Base-by-base conservation (phyloP, 2,797 vertebrate genomes). In the Eulemur albifrons region DNA sequence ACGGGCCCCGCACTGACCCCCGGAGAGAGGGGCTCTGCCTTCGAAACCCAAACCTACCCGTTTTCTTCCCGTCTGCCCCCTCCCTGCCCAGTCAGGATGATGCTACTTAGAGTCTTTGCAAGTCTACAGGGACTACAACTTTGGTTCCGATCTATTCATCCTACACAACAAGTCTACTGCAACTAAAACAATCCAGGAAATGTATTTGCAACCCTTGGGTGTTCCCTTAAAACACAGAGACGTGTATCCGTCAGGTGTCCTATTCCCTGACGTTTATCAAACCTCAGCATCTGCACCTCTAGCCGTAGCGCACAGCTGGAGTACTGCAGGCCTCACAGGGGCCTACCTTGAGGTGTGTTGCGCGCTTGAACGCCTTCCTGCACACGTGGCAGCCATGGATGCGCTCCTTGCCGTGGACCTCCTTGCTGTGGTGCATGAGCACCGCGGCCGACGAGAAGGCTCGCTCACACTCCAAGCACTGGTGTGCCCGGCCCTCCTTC, bases 281-380 rank as follows among this genome's bases (percentile, higher is more conserved):
- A 76, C 32, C 45, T n/a, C 7, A 48, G 73, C 11, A 18, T n/a
- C 73, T 32, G 45, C 17, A 12, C 13, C 45, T 50, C 45, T 50
- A 76, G 73, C 30, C 3, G 5, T 5, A 11, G 23, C 4, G 4
- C 12, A n/a, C 50, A 23, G 15, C 52, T 50, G 6, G 4, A 12
- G 15, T 1, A 9, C 8, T 0, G 7, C 8, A 0, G 30, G 80
- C 57, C 57, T 59, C 57, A 11, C 57, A 25, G 5, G 57, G 57
- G 25, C 80, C 25, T 98, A 99, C 99, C 99, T 99, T 99, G 95
- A 99, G 99, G 97, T 99, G 99, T 0, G 99, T 99, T 35, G 99
- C 99, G 8, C 99, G 98, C 97, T 99, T 99, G 97, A 99, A 99
- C 92, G 99, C 99, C 98, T 99, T 99, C 98, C 98, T 99, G 97